phyloP scores from a whole-genome alignment of 2,888 invertebrate species.

The Thereva unica region DNA sequence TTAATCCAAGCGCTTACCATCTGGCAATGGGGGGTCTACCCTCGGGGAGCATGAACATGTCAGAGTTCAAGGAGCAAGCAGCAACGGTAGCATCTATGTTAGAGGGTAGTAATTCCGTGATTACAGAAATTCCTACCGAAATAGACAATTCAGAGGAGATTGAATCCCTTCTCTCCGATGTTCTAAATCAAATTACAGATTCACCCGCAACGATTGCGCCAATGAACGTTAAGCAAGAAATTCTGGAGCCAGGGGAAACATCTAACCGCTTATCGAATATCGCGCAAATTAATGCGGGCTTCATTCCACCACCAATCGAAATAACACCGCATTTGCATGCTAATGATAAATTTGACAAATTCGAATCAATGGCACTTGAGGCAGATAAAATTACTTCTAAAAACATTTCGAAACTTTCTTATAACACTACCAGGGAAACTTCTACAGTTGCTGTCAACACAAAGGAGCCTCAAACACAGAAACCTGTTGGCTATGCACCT shows the following conservation, averaged over 20 bases:
- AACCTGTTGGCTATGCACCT: conserved; percentile 54
- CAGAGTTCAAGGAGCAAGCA: conserved; percentile 54
- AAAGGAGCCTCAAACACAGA: conserved; percentile 50
- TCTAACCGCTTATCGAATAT: conserved; percentile 50
- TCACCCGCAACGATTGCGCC: conserved; percentile 23
- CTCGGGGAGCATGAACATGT: conserved; percentile 53
- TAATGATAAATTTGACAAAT: conserved; percentile 30
- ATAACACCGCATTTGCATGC: conserved; percentile 13
- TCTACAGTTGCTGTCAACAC: no score
- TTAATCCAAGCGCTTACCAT: conserved; percentile 7
- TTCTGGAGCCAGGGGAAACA: conserved; percentile 7
- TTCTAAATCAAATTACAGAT: conserved; percentile 52
- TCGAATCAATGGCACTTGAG: conserved; percentile 29
- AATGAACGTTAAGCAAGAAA: neutral
- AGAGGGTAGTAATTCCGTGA: conserved; percentile 40
- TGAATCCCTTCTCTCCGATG: conserved; percentile 54
- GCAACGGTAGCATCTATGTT: conserved; percentile 57
- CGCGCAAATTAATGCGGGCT: conserved; percentile 52
- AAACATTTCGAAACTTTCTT: neutral
- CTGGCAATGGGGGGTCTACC: conserved; percentile 45
- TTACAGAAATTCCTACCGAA: neutral
- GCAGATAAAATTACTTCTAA: neutral
- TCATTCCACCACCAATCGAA: conserved; percentile 39
- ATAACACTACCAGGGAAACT: neutral
- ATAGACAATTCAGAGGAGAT: conserved; percentile 49